These are phyloP conservation scores for Taenioides sp. DNA, from an alignment of 2,797 vertebrate genomes.

Conservation along the genomic window DNA sequence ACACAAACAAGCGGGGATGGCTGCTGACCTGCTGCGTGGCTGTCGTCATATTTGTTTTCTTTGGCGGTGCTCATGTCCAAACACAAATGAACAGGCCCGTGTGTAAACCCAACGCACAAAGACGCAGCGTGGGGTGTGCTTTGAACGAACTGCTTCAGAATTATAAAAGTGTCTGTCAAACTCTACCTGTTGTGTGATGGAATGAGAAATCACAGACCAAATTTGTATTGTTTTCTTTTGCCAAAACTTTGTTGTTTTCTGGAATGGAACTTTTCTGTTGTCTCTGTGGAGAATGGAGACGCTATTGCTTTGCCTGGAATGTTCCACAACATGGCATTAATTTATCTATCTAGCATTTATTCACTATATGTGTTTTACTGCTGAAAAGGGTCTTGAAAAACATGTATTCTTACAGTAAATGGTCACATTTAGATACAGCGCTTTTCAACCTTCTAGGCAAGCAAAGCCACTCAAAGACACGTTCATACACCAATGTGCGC, in stretches of 20 bases:
- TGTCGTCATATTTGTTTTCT: constrained; percentile 62
- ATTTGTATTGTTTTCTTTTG: not conserved
- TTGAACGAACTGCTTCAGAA: not conserved
- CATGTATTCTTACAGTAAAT: no score
- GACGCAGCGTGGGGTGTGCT: not conserved
- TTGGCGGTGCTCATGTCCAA: constrained; percentile 51
- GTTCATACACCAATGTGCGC: no score
- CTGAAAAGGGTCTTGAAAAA: no score
- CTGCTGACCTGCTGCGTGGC: constrained; percentile 60
- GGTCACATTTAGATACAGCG: no score
- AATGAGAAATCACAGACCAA: not conserved
- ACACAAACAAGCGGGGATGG: constrained; percentile 70
- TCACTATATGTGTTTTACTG: no score
- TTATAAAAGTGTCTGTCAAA: constrained; percentile 3
- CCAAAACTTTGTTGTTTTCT: not conserved
- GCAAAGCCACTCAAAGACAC: no score
- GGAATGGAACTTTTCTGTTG: no score
- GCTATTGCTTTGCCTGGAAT: no score
- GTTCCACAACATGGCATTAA: no score
- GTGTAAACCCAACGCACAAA: not conserved
- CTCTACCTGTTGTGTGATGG: not conserved
- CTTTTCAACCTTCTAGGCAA: no score
- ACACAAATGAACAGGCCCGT: constrained; percentile 24
- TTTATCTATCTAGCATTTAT: no score
- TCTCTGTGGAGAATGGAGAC: no score